Evolutionary conservation across 2,888 invertebrate species (phyloP).

Genomic region (Drosophila anceps): DNA sequence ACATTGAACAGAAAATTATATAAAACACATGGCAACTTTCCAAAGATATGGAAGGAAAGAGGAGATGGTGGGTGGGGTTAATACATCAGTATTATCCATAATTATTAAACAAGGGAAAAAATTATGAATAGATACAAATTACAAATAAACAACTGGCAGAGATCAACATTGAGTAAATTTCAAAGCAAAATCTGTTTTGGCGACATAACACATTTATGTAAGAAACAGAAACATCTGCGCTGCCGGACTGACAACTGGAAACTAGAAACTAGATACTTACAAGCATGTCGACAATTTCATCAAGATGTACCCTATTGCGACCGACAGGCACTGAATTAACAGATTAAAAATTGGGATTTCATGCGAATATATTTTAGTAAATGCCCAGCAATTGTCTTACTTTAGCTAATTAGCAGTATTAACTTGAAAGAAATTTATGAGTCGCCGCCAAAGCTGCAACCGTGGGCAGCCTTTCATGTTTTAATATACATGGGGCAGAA

Average conservation of each 20-base stretch:
- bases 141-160: constrained; percentile 16
- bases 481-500: not conserved
- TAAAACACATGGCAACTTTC: constrained; percentile 62
- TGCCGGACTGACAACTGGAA: constrained; percentile 11
- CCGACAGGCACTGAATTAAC: constrained; percentile 42
- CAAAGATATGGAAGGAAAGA: constrained; percentile 19
- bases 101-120: constrained; percentile 36
- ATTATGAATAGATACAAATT: no score
- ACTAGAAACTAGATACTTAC: constrained; percentile 25
- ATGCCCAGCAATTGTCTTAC: constrained; percentile 64
- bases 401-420: constrained; percentile 65
- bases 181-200: constrained; percentile 36
- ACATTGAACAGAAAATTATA: constrained; percentile 64
- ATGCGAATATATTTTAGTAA: constrained; percentile 36
- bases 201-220: constrained; percentile 22
- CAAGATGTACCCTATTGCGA: constrained; percentile 57
- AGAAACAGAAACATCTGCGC: constrained; percentile 20
- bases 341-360: no score
- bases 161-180: constrained; percentile 29
- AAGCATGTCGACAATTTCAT: constrained; percentile 58
- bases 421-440: constrained; percentile 52
- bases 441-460: constrained; percentile 29
- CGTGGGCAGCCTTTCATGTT: constrained; percentile 30
- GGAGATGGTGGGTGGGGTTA: constrained; percentile 9
- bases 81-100: constrained; percentile 32